Percentiles rank a stretch among this genome's conserved stretches.
These are phyloP conservation scores for Hybognathus amarus DNA, from an alignment of 2,797 vertebrate species.

Conservation along the genomic window DNA sequence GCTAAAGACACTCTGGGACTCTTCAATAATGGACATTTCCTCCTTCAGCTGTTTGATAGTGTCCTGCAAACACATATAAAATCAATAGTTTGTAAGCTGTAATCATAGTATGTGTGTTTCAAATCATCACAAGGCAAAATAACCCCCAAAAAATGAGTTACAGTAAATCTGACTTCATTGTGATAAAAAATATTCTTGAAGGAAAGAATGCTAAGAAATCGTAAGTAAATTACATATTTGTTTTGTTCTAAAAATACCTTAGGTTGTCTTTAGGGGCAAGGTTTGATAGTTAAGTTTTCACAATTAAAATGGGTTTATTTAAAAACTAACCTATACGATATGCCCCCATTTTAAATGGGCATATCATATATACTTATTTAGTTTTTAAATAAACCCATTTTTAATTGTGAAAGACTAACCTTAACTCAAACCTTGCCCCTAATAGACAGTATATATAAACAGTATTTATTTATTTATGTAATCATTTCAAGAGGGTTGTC, in stretches of 20 bases:
- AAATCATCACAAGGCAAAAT: not conserved
- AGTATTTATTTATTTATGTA: no score
- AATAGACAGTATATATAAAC: no score
- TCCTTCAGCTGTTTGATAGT: conserved; percentile 91
- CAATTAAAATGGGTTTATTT: not conserved
- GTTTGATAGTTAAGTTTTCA: not conserved
- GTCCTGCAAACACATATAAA: conserved; percentile 76
- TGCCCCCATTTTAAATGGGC: no score
- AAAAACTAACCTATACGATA: not conserved
- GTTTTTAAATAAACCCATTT: no score
- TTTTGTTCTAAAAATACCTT: not conserved
- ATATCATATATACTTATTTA: no score
- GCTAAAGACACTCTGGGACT: conserved; percentile 84
- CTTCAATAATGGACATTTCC: conserved; percentile 89
- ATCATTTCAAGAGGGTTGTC: no score
- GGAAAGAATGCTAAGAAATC: not conserved
- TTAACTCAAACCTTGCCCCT: no score
- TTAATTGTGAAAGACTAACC: no score
- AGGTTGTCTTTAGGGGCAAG: not conserved
- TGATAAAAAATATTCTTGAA: not conserved
- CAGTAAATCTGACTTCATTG: not conserved
- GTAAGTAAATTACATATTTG: not conserved
- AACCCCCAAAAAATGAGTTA: not conserved
- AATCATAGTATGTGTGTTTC: not conserved
- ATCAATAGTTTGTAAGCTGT: not conserved